phyloP scores from a whole-genome alignment of 2,113 vertebrate species.

The Zootoca vivipara region DNA sequence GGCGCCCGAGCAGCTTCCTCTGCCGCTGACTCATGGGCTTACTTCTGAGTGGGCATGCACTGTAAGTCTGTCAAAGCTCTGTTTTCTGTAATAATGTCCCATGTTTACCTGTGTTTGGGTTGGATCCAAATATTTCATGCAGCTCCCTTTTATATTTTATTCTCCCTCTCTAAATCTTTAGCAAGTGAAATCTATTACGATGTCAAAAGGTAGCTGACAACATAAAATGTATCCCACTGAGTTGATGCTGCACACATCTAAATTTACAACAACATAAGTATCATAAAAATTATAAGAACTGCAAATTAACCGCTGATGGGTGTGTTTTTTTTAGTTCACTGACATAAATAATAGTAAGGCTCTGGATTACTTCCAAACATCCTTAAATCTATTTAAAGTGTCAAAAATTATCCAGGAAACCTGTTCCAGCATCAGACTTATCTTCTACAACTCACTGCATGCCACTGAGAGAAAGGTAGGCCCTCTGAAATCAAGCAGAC shows the following conservation, averaged over 20 bases:
- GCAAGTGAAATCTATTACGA: constrained; percentile 81
- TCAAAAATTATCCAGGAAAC: constrained; percentile 74
- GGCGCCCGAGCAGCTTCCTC: no score
- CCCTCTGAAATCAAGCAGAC: constrained; percentile 33
- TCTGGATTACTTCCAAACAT: constrained; percentile 79
- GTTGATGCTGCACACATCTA: constrained; percentile 69
- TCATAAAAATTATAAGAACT: constrained; percentile 79
- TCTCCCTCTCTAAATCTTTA: constrained; percentile 66
- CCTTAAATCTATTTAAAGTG: constrained; percentile 79
- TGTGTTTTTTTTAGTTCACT: constrained; percentile 62
- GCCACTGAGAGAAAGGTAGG: constrained; percentile 56
- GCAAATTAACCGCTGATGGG: constrained; percentile 76
- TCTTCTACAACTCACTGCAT: constrained; percentile 60
- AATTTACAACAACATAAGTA: constrained; percentile 78
- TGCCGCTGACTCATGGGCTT: neutral
- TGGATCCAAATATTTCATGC: constrained; percentile 49
- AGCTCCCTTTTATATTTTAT: constrained; percentile 47
- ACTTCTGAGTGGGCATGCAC: neutral
- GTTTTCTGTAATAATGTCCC: neutral
- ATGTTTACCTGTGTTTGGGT: constrained; percentile 48
- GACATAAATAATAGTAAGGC: constrained; percentile 78
- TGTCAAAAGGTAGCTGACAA: constrained; percentile 81
- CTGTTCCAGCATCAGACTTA: constrained; percentile 75
- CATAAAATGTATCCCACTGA: constrained; percentile 75
- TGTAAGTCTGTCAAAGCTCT: neutral